Conservation (phyloP, 1,140 invertebrate genomes). For the Zaprionus nigranus region DNA sequence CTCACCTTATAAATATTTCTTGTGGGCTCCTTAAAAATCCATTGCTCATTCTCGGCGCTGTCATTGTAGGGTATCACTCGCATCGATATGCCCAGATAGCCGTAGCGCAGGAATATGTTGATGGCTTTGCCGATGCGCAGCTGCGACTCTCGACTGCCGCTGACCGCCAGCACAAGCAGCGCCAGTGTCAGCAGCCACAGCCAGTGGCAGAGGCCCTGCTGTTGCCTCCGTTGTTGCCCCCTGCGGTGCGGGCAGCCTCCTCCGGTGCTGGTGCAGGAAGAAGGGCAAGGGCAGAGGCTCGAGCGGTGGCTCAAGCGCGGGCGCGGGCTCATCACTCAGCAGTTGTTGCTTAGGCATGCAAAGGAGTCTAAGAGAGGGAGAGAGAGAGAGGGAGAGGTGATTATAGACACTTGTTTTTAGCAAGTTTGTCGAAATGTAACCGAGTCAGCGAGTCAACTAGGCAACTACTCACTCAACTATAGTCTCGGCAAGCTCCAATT, state of each 20-base stretch:
- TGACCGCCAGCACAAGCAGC: conserved; percentile 58
- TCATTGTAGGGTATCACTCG: conserved; percentile 93
- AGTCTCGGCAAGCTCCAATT: neutral
- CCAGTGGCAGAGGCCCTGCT: conserved; percentile 63
- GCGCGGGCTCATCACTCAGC: conserved; percentile 72
- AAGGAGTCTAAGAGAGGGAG: conserved; percentile 40
- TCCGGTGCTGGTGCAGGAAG: neutral
- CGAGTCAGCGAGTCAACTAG: conserved; percentile 1
- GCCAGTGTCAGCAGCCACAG: conserved; percentile 63
- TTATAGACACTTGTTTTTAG: conserved; percentile 17
- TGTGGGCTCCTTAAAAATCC: conserved; percentile 94
- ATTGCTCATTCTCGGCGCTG: conserved; percentile 86
- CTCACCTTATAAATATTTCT: conserved; percentile 89
- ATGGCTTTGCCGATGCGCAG: conserved; percentile 89
- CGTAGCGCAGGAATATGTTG: conserved; percentile 90
- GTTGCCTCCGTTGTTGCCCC: neutral
- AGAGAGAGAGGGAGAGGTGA: neutral
- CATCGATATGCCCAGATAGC: conserved; percentile 93
- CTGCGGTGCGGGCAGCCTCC: conserved; percentile 16
- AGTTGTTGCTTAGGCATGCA: conserved; percentile 55
- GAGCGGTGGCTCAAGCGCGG: conserved; percentile 45
- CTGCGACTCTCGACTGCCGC: conserved; percentile 85
- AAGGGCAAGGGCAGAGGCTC: conserved; percentile 3
- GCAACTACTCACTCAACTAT: conserved; percentile 6
- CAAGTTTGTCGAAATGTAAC: neutral